Base-by-base conservation (phyloP, 2,888 invertebrate genomes). In the Xanthorhoe designata region DNA sequence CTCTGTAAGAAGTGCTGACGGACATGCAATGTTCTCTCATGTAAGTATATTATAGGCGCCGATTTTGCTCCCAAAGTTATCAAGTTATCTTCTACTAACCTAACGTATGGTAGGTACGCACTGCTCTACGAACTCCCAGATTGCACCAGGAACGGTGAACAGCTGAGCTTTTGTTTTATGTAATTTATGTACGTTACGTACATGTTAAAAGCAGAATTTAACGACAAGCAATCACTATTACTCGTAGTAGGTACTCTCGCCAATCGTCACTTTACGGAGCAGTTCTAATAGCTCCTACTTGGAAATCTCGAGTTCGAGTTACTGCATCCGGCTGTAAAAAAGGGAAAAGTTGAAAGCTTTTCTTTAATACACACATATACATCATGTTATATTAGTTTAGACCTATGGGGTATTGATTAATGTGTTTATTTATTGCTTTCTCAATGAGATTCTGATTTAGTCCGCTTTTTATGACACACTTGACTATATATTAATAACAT, bases 271-370 rank as follows among this genome's bases (percentile, higher is more conserved):
- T 78, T 77, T 73, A 74, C 74, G 66, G 65, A 67, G 71, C 66
- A 65, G 59, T 71, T 73, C 67, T 75, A 76, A 75, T 76, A 75
- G 78, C 76, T 77, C 71, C 69, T 75, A 71, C 75, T 74, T 70
- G 70, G 78, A 74, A 78, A 75, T 76, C 73, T 78, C 68, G 68
- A 76, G 72, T 74, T 78, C 69, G 71, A 76, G 76, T 75, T 76
- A 74, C 73, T 74, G 77, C 77, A 82, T 82, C 82, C 81, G 81
- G 79, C 77, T 78, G 76, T 81, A 78, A 82, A 82, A 83, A 80
- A 82, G 81, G n/a, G 79, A 81, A 83, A 83, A 83, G 70, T 77
- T 75, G 71, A 66, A 68, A 73, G 78, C 75, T 82, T 83, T 82
- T 76, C 75, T 76, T 70, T 77, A 74, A 71, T 74, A 74, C 68